These are phyloP conservation scores for Argyrosomus regius DNA, from an alignment of 2,797 vertebrate genomes.

Conservation along the genomic window DNA sequence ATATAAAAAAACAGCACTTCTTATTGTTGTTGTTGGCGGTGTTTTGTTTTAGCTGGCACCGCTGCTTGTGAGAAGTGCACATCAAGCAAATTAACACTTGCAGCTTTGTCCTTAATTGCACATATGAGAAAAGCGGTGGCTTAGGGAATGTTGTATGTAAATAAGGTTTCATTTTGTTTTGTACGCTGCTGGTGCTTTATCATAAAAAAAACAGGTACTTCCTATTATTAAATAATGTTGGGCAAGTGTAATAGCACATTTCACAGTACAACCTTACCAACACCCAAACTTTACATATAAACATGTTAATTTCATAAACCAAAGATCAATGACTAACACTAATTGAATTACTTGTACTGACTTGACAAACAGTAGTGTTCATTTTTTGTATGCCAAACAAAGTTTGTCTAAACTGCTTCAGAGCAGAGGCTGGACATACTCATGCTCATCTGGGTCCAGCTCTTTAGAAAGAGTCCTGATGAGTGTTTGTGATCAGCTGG, in stretches of 20 bases:
- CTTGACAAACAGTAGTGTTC: slow-evolving; percentile 19
- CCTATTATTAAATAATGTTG: slow-evolving; percentile 51
- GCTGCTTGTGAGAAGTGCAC: slow-evolving; percentile 77
- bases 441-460: not conserved
- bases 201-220: slow-evolving; percentile 63
- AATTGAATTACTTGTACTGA: slow-evolving; percentile 30
- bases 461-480: not conserved
- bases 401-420: not conserved
- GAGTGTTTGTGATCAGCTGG: not conserved
- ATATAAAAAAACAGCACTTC: slow-evolving; percentile 63
- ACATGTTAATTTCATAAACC: slow-evolving; percentile 38
- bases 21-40: slow-evolving; percentile 73
- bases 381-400: not conserved
- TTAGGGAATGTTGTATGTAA: slow-evolving; percentile 77
- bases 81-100: slow-evolving; percentile 85
- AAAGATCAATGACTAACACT: slow-evolving; percentile 31
- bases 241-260: slow-evolving; percentile 12
- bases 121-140: slow-evolving; percentile 78
- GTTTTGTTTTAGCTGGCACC: slow-evolving; percentile 78
- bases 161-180: slow-evolving; percentile 77
- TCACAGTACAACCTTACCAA: slow-evolving; percentile 42
- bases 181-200: slow-evolving; percentile 66
- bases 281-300: slow-evolving; percentile 24
- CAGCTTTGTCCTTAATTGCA: slow-evolving; percentile 84
- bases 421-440: not conserved